Base-by-base conservation (phyloP, 2,113 vertebrate species). In the Grammomys dolichurus region DNA sequence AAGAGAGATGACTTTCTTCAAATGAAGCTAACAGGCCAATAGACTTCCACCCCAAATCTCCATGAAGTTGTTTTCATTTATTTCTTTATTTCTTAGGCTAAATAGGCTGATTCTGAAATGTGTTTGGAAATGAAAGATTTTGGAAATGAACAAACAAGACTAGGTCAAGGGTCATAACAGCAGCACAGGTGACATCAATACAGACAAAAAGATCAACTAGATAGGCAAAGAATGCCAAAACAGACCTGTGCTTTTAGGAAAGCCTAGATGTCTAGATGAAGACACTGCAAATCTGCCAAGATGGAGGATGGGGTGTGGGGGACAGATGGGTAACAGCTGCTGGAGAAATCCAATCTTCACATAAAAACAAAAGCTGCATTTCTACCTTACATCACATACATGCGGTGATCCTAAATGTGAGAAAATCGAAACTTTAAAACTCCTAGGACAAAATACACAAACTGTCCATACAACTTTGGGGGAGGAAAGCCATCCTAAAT, bases 401-500 rank as follows among this genome's bases (percentile, higher is more conserved):
- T 31, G 63, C 60, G 36, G 60, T 36, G 78, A 70, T 75, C 33
- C 51, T 89, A 82, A 95, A 73, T 86, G 40, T 80, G 31, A 48
- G 11, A 48, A 89, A 60, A 40, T 11, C 11, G 0, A 63, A 93
- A 40, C 31, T 72, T 90, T 46, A 56, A 93, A 90, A 84, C 12
- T 65, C 48, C 75, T 75, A 63, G 5, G 78, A 85, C 82, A 94
- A 96, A 90, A 90, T 31, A 67, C 0, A 93, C 22, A 93, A 90
- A 63, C 17, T 20, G 46, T 58, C 91, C 78, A 76, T 84, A 85
- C 28, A 93, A 77, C 58, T 72, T 76, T 92, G 24, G 19, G 65
- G 65, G 48, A 94, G 36, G 51, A 13, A 93, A 70, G 84, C 48
- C 51, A 80, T 90, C 46, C 85, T 93, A 87, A 97, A 77, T 80